Conservation (phyloP, 2,797 vertebrate species). For the Xiphophorus birchmanni region DNA sequence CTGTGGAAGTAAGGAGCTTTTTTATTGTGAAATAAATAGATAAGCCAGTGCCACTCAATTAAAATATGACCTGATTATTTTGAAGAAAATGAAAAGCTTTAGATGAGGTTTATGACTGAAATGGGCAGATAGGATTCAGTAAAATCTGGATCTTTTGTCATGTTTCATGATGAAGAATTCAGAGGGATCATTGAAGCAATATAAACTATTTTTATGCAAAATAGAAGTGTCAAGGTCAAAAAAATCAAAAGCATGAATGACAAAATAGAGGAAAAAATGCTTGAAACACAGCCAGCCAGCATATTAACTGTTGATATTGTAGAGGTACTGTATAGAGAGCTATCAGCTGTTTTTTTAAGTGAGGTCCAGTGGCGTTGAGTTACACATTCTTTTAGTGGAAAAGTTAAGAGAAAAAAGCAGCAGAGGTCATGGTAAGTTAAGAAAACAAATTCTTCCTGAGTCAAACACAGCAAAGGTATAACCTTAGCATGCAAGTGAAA, state of each 20-base stretch:
- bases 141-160: slow-evolving; percentile 6
- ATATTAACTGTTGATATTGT: slow-evolving; percentile 14
- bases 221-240: slow-evolving; percentile 14
- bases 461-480: slow-evolving; percentile 79
- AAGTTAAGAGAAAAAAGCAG: slow-evolving; percentile 60
- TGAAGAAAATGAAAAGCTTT: neutral
- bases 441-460: slow-evolving; percentile 85
- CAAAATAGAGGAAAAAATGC: neutral
- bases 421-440: slow-evolving; percentile 82
- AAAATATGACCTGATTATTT: neutral
- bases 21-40: neutral
- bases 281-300: neutral
- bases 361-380: slow-evolving; percentile 77
- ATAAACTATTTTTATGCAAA: slow-evolving; percentile 11
- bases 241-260: neutral
- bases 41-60: neutral
- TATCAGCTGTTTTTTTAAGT: slow-evolving; percentile 66
- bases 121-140: neutral
- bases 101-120: neutral
- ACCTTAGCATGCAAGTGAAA: slow-evolving; percentile 77
- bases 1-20: neutral
- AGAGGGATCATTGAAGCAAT: slow-evolving; percentile 15
- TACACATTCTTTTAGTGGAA: slow-evolving; percentile 81
- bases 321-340: slow-evolving; percentile 28
- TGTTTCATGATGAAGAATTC: slow-evolving; percentile 8